Percentiles rank a stretch among this genome's conserved stretches.
Conservation (phyloP, 2,113 vertebrate species). For the Eulacestoma nigropectus region DNA sequence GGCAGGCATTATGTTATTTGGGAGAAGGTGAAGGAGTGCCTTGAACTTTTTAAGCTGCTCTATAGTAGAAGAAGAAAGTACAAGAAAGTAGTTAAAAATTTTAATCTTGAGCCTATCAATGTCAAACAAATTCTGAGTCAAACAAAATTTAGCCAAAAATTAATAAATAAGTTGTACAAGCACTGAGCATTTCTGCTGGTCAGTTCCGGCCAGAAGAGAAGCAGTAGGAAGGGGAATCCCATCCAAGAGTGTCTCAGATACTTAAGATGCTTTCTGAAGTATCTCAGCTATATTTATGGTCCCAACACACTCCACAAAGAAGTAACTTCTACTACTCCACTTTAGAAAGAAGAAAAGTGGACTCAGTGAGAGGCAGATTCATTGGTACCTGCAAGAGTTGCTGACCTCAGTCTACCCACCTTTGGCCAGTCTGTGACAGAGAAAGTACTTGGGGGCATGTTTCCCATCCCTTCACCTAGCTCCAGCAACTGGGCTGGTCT, state of each 20-base stretch:
- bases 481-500: background rate
- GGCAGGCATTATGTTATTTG: background rate
- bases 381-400: background rate
- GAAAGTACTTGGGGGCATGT: background rate
- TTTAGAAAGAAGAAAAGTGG: background rate
- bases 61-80: background rate
- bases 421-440: background rate
- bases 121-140: background rate
- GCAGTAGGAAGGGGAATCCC: background rate
- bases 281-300: background rate
- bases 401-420: background rate
- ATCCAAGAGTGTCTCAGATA: background rate
- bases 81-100: background rate
- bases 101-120: background rate
- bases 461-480: background rate
- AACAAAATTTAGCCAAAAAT: background rate
- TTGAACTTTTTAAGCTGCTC: background rate
- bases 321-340: background rate
- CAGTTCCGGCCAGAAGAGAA: background rate
- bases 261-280: background rate
- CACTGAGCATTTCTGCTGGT: background rate
- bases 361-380: background rate
- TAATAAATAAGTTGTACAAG: background rate
- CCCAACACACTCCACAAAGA: background rate
- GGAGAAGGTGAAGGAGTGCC: background rate